These are phyloP conservation scores for Ovis canadensis DNA, from an alignment of 2,113 vertebrate genomes.

Conservation along the genomic window DNA sequence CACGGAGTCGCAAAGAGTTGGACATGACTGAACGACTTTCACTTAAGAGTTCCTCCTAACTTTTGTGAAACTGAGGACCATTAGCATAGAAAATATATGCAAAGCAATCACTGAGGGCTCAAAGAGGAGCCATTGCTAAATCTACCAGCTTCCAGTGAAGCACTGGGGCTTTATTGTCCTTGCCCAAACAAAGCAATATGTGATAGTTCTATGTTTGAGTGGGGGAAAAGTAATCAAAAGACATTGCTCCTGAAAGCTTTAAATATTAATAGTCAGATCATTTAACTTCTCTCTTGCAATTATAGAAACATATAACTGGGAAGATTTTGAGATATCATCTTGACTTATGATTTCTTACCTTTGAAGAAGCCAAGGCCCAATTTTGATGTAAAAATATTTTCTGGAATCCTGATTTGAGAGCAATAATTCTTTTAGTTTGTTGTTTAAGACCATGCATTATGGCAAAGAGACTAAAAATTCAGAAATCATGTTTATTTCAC, in stretches of 20 bases:
- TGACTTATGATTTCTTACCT: not conserved
- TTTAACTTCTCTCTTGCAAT: not conserved
- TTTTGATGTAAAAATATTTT: conserved; percentile 27
- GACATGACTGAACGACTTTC: not conserved
- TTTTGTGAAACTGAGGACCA: not conserved
- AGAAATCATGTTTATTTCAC: not conserved
- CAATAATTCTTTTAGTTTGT: not conserved
- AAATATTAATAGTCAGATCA: not conserved
- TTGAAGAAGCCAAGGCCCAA: not conserved
- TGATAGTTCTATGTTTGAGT: not conserved
- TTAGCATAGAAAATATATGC: not conserved
- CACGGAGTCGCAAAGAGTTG: not conserved
- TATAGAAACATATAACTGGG: not conserved
- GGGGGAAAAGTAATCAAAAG: not conserved
- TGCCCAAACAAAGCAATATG: not conserved
- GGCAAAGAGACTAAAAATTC: not conserved
- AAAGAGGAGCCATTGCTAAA: not conserved
- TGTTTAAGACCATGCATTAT: not conserved
- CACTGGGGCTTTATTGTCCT: not conserved
- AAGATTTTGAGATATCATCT: not conserved
- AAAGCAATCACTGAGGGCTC: not conserved
- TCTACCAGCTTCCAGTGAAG: not conserved
- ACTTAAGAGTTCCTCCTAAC: not conserved
- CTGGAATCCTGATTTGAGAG: not conserved
- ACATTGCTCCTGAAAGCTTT: not conserved